Percentiles rank a stretch among this genome's conserved stretches.
Evolutionary conservation across 2,888 invertebrate species (phyloP).

Genomic region (Epistrophe grossulariae): DNA sequence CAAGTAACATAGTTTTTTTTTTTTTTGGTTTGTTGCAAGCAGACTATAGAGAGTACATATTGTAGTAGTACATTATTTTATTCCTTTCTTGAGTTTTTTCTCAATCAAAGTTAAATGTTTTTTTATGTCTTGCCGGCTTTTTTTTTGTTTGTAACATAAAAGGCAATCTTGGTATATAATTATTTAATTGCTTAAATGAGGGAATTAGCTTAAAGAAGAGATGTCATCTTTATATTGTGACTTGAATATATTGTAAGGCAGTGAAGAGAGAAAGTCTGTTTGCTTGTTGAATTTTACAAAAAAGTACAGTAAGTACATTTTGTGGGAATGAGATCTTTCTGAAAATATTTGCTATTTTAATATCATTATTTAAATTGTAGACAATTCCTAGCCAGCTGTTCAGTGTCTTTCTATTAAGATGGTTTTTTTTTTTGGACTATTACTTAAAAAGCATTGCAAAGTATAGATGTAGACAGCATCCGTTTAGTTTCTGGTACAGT

Average conservation of each 20-base stretch:
- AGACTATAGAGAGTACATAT: neutral
- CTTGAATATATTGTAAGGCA: constrained; percentile 12
- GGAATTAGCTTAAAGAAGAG: constrained; percentile 11
- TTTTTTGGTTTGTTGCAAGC: constrained; percentile 18
- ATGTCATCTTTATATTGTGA: constrained; percentile 35
- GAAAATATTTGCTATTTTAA: neutral
- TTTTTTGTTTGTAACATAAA: constrained; percentile 45
- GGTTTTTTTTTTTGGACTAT: neutral
- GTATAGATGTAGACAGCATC: too few relatives aligned
- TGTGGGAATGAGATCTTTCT: constrained; percentile 16
- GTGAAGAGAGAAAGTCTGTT: constrained; percentile 10
- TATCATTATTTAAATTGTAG: constrained; percentile 12
- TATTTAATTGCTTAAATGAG: constrained; percentile 53
- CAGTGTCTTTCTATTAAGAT: neutral
- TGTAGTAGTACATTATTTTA: constrained; percentile 30
- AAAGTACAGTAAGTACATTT: neutral
- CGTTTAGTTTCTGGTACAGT: too few relatives aligned
- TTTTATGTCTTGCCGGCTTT: constrained; percentile 38
- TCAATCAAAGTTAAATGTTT: constrained; percentile 56
- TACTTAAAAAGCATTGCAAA: neutral
- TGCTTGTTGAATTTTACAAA: neutral
- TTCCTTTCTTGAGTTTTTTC: neutral
- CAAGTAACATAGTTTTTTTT: neutral
- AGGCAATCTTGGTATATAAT: constrained; percentile 56
- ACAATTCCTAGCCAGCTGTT: neutral